Conservation (phyloP, 2,888 invertebrate species). For the Drosophila cracens region DNA sequence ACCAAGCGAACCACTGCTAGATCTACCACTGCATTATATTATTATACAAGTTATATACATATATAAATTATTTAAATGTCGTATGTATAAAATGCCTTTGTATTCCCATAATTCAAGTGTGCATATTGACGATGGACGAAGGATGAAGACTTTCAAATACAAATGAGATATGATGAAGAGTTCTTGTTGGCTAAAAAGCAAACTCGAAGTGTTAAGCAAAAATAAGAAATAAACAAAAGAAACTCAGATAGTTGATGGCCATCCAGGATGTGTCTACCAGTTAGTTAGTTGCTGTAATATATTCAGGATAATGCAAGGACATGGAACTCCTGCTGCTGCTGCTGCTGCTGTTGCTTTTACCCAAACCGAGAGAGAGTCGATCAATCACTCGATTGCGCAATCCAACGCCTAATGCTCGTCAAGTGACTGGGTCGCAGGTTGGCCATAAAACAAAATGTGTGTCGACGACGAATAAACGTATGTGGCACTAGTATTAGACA, state of each 20-base stretch:
- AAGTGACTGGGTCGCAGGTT: conserved; percentile 49
- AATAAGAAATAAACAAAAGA: too few relatives aligned
- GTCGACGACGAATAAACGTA: conserved; percentile 32
- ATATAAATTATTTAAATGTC: too few relatives aligned
- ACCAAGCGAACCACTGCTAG: not conserved
- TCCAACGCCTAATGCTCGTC: conserved; percentile 35
- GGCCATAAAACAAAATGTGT: conserved; percentile 57
- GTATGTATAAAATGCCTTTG: not conserved
- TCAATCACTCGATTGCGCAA: conserved; percentile 67
- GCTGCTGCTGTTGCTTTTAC: conserved; percentile 16
- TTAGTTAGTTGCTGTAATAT: conserved; percentile 14
- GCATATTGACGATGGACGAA: too few relatives aligned
- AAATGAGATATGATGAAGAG: not conserved
- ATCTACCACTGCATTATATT: not conserved
- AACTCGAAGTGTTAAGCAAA: not conserved
- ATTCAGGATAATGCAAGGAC: conserved; percentile 17
- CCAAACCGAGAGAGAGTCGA: conserved; percentile 39
- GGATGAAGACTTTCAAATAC: not conserved
- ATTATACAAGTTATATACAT: not conserved
- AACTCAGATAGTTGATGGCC: not conserved
- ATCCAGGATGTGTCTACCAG: not conserved
- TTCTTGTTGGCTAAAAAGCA: not conserved
- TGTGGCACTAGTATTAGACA: conserved; percentile 29
- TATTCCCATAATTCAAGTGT: too few relatives aligned
- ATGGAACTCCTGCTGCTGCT: not conserved